These are phyloP conservation scores for Oncorhynchus kisutch DNA, from an alignment of 2,113 vertebrate genomes.

Conservation along the genomic window DNA sequence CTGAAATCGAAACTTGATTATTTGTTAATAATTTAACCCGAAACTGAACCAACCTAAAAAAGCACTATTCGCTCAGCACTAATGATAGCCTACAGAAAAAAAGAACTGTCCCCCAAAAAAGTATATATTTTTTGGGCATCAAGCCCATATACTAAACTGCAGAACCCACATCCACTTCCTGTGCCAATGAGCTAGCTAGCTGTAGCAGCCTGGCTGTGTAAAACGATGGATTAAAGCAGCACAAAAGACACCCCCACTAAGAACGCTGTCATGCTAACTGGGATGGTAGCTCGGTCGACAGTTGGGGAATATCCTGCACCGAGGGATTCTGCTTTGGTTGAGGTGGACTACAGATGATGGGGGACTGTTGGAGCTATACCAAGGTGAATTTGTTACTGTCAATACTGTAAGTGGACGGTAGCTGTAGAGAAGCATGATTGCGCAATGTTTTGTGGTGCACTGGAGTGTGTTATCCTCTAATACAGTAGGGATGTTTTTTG, in stretches of 20 bases:
- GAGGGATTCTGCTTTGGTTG: background rate
- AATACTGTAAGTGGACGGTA: background rate
- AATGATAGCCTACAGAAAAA: too few species aligned
- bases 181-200: slow-evolving; percentile 27
- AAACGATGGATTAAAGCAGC: background rate
- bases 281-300: background rate
- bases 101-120: background rate
- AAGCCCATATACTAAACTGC: background rate
- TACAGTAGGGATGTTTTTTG: background rate
- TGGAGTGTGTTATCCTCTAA: background rate
- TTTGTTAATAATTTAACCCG: too few species aligned
- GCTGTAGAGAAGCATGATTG: background rate
- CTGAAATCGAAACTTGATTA: too few species aligned
- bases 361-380: slow-evolving; percentile 68
- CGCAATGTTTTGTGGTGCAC: background rate
- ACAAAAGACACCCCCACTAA: background rate
- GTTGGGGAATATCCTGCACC: background rate
- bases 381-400: slow-evolving; percentile 54
- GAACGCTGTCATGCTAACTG: background rate
- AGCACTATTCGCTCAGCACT: too few species aligned
- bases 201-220: background rate
- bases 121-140: background rate
- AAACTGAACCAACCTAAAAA: too few species aligned
- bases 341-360: slow-evolving; percentile 61
- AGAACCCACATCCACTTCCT: slow-evolving; percentile 63